These are phyloP conservation scores for Bubo scandiacus DNA, from an alignment of 2,113 vertebrate species.

Conservation along the genomic window DNA sequence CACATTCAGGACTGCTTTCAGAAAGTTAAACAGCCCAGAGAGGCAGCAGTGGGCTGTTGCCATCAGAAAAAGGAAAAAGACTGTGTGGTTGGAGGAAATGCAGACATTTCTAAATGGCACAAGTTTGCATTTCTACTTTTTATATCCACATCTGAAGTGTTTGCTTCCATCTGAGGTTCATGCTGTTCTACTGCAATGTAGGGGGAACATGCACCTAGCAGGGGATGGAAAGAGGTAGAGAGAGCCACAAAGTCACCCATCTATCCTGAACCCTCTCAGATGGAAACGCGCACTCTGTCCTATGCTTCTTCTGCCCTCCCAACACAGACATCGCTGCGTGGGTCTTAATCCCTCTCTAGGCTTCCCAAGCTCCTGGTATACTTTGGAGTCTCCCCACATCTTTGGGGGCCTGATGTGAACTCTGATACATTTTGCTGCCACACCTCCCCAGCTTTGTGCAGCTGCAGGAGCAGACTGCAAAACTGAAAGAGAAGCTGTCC, in stretches of 20 bases:
- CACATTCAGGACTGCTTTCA: neutral
- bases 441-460: neutral
- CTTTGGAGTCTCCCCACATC: neutral
- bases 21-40: neutral
- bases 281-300: neutral
- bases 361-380: neutral
- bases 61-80: neutral
- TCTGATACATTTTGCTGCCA: neutral
- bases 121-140: neutral
- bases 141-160: accelerated
- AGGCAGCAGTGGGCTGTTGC: neutral
- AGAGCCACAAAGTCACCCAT: neutral
- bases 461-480: neutral
- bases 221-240: neutral
- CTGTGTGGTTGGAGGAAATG: neutral
- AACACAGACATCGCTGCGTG: accelerated
- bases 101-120: neutral
- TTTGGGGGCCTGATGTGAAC: neutral
- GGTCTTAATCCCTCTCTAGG: neutral
- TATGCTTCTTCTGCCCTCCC: neutral
- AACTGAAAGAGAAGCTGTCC: neutral
- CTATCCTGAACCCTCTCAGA: neutral
- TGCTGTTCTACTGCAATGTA: neutral
- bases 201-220: accelerated
- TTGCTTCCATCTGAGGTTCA: neutral